Evolutionary conservation across 2,797 vertebrate genomes (phyloP).

Genomic region (Artibeus jamaicensis): DNA sequence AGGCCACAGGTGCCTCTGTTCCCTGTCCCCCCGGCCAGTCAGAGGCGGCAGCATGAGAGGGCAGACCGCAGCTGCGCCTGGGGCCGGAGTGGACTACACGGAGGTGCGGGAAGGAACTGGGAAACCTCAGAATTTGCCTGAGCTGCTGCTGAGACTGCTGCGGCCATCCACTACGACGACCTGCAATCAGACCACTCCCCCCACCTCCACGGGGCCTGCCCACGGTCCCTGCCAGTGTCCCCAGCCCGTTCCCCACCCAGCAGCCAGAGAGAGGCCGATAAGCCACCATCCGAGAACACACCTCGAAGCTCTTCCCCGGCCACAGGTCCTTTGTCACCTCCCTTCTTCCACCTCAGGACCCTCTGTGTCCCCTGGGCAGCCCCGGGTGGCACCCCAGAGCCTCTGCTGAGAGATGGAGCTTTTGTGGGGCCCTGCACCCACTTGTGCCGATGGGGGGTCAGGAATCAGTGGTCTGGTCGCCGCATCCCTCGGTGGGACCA

Average conservation of each 20-base stretch:
- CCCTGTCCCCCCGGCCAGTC: neutral
- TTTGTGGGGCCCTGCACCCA: neutral
- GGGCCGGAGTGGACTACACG: neutral
- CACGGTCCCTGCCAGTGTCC: neutral
- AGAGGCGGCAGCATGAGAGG: rapidly evolving
- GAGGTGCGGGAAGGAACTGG: neutral
- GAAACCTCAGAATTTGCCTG: neutral
- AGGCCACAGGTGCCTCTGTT: neutral
- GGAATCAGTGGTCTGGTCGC: neutral
- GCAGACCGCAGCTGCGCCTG: neutral
- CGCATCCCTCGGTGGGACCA: neutral
- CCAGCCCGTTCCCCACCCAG: neutral
- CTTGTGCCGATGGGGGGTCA: neutral
- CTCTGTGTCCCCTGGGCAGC: neutral
- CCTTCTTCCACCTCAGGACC: neutral
- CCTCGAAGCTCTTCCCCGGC: neutral
- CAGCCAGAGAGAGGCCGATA: neutral
- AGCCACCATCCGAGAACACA: neutral
- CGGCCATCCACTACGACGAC: neutral
- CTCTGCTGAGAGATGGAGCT: neutral
- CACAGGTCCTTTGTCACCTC: neutral
- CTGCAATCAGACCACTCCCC: neutral
- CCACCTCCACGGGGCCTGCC: neutral
- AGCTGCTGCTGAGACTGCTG: neutral
- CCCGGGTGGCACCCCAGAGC: neutral